Evolutionary conservation across 2,113 vertebrate species (phyloP), one percentile per base, ranked within the genome.

Genomic region (Hyperopisus bebe): DNA sequence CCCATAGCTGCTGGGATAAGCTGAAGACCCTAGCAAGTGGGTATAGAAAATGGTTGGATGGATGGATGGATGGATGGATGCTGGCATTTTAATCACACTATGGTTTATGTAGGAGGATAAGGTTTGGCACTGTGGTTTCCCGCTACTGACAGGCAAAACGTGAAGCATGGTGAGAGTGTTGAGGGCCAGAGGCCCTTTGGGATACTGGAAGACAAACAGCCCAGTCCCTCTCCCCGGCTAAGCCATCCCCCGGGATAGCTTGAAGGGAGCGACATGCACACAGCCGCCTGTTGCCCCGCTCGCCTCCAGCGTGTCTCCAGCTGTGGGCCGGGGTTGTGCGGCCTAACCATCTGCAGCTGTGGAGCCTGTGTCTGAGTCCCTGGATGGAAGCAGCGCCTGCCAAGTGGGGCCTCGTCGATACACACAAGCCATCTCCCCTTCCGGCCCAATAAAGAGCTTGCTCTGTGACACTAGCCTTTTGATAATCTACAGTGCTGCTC

Each of bases 81-180:
- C 31, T 66, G 11, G 62, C 62, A 19, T 27, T 86, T 24, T 86
- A 46, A 51, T 77, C 15, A 51, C 47, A 27, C 47, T 24, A 10
- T 55, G 5, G 47, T 55, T 35, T 31, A 31, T 35, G 27, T 87
- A 35, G 55, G 46, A 48, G 84, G 85, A 46, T 85, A 90, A 50
- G 85, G 89, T 35, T 80, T 87, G 86, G 35, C 82, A 90, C 39
- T 90, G 84, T 86, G 89, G 55, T 86, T 86, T 74, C 55, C 86
- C 13, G 15, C 66, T 80, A 70, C n/a, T 39, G 58, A 74, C 39
- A 24, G 24, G 42, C 35, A 48, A 27, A 47, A 48, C 3, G 24
- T 24, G 83, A 48, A 85, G 9, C 48, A 11, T n/a, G 17, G 31
- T 47, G 27, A 46, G 42, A 27, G 42, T 8, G 58, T 70, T 24